Base-by-base conservation (phyloP, 2,888 invertebrate species). In the Schizaphis graminum region DNA sequence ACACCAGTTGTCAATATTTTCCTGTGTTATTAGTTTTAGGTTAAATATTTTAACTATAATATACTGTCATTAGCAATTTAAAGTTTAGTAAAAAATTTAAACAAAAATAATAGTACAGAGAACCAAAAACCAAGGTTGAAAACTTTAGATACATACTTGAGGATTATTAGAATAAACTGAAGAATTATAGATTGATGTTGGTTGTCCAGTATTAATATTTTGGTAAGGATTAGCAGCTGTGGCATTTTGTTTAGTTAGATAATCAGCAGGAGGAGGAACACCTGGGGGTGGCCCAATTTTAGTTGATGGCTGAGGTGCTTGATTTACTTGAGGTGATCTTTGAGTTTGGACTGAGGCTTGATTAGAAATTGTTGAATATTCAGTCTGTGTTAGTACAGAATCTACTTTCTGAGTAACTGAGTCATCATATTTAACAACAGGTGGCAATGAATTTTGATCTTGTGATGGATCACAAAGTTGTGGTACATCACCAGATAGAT, bases 311-410 rank as follows among this genome's bases (percentile, higher is more conserved):
- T 95, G 94, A 26, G 94, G 95, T 47, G 94, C 92, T 28, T 95
- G 95, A 92, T n/a, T 96, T 94, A 84, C 96, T 96, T 47, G 96
- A 96, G 49, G 95, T 96, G 47, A 96, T 95, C 93, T 95, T 94
- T 95, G 95, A 86, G 93, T 92, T 61, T 95, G 85, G 67, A 93
- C n/a, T 89, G 92, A n/a, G 84, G 92, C 35, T 87, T 94, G 91
- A 86, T 91, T 94, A 49, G 90, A 44, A 49, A 91, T 85, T 28
- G 91, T n/a, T n/a, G 94, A 91, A 91, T 94, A 94, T 67, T 94
- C 94, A 85, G 94, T 91, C 47, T 90, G 90, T 2, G 90, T 49
- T 53, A 91, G 44, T 7, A 94, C 94, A 86, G 91, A 86, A 91
- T 94, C 94, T 86, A 94, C 94, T 91, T 94, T 90, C 86, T 94